Conservation (phyloP, 2,113 vertebrate species). For the Etheostoma spectabile region DNA sequence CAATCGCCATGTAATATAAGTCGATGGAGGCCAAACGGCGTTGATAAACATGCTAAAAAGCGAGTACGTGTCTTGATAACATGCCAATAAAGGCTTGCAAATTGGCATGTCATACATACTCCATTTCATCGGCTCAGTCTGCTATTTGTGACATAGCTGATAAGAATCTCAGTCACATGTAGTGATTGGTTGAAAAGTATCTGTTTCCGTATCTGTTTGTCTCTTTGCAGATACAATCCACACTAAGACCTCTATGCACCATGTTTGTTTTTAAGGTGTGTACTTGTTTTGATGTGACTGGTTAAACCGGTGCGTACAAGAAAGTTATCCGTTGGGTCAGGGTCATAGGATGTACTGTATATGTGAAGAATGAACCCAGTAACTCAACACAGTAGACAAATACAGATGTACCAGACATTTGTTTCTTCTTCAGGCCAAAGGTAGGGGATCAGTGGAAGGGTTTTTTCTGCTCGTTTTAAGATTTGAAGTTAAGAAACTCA, state of each 20-base stretch:
- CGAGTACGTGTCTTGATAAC: no score
- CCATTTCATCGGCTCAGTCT: no score
- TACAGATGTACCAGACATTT: slow-evolving; percentile 17
- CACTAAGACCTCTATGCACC: background rate
- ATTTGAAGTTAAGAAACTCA: background rate
- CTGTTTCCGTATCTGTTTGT: background rate
- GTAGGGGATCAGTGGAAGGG: background rate
- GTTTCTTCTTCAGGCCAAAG: background rate
- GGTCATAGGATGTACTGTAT: background rate
- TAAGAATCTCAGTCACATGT: slow-evolving; percentile 21
- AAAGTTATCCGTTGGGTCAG: background rate
- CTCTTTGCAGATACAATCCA: background rate
- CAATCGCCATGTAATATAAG: no score
- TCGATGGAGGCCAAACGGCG: no score
- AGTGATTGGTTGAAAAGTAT: no score
- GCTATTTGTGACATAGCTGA: slow-evolving; percentile 4
- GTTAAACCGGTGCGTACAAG: slow-evolving; percentile 12
- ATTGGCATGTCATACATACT: no score
- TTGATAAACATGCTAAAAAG: no score
- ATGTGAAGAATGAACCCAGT: background rate
- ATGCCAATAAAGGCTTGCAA: no score
- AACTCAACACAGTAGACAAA: background rate
- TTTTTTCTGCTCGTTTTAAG: slow-evolving; percentile 6
- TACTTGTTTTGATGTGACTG: slow-evolving; percentile 16
- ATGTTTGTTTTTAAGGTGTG: slow-evolving; percentile 12